Evolutionary conservation across 1,140 invertebrate genomes (phyloP), one percentile per base, ranked within the genome.

Genomic region (Lepidurus couesii): DNA sequence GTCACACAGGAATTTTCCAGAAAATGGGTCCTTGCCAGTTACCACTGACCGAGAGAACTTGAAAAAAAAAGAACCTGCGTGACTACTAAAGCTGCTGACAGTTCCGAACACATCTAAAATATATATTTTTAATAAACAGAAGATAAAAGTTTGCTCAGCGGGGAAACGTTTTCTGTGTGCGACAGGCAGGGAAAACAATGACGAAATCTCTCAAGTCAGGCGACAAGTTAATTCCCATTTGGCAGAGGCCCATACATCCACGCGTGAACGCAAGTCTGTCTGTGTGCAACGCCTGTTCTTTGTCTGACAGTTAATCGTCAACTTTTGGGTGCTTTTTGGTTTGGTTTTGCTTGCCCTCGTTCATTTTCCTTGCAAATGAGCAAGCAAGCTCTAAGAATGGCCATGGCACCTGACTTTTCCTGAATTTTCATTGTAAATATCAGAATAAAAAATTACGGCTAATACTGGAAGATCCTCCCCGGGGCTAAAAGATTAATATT

Each of bases 181-280:
- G 53, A 65, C 53, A 65, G 53, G 16, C 53, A 65, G 53, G 34
- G 53, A 65, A 65, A 65, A 65, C 53, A 65, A 65, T 65, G 53
- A 16, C 53, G 53, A 21, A 65, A 65, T 65, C 53, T 21, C 21
- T 65, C 53, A 21, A 65, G 21, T 65, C 53, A 65, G 53, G 53
- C 3, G 16, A 65, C 53, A 65, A 65, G 53, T 65, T 65, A 13
- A 65, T 65, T 65, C 53, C 16, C 53, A n/a, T 65, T 65, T 65
- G 53, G 53, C 53, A 65, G 21, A 65, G 7, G 7, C 53, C 53
- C 53, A 65, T 65, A 13, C 7, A 65, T n/a, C 21, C 53, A 13
- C 53, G 21, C 53, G 53, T 21, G 53, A 65, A 65, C 53, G 16
- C 47, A 65, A 65, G 53, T 65, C 53, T 5, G 13, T 5, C 16